phyloP scores from a whole-genome alignment of 2,888 invertebrate species.

The Cryptophagus acutangulus region DNA sequence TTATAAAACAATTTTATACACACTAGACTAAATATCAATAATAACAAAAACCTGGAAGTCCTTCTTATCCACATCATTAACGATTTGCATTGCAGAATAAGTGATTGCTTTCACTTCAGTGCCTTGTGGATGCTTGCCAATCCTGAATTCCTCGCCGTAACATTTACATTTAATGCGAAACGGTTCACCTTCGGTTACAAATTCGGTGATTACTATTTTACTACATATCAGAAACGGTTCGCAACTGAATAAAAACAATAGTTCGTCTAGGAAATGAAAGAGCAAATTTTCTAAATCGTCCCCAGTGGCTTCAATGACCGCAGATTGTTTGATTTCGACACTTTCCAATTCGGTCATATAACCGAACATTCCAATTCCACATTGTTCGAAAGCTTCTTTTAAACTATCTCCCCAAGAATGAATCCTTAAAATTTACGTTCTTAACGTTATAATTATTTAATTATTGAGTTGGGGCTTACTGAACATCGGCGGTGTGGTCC shows the following conservation, averaged over 20 bases:
- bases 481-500: conserved; percentile 98
- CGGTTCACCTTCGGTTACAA: conserved; percentile 65
- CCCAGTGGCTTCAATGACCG: conserved; percentile 81
- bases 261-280: conserved; percentile 91
- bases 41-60: conserved; percentile 92
- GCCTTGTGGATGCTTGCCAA: conserved; percentile 94
- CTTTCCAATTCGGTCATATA: conserved; percentile 92
- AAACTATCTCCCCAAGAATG: conserved; percentile 89
- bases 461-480: conserved; percentile 68
- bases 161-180: conserved; percentile 75
- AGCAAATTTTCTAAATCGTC: conserved; percentile 85
- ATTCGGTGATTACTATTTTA: conserved; percentile 82
- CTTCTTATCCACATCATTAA: conserved; percentile 65
- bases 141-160: conserved; percentile 90
- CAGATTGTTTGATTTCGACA: conserved; percentile 74
- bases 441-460: conserved; percentile 6
- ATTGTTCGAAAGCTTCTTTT: conserved; percentile 90
- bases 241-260: conserved; percentile 85
- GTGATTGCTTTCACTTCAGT: conserved; percentile 99
- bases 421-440: conserved; percentile 54
- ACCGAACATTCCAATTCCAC: conserved; percentile 93
- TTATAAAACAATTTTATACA: too few relatives aligned
- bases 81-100: conserved; percentile 96
- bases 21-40: conserved; percentile 75
- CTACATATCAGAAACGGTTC: conserved; percentile 86